A percentile compares a stretch with the other conserved stretches of the same genome.
These are phyloP conservation scores for Polia nebulosa DNA, from an alignment of 2,888 invertebrate genomes.

Conservation along the genomic window DNA sequence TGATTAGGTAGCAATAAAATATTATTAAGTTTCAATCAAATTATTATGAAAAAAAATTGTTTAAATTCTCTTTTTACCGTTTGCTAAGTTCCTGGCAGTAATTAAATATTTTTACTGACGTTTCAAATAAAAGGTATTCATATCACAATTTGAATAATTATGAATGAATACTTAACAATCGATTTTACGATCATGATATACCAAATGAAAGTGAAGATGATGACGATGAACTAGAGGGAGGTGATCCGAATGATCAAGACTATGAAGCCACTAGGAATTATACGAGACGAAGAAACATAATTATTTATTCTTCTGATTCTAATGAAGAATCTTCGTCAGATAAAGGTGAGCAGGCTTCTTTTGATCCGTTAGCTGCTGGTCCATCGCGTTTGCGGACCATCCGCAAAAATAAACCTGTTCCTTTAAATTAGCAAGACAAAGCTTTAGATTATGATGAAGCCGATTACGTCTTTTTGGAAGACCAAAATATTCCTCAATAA, in stretches of 20 bases:
- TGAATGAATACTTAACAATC: too few species aligned
- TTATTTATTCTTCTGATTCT: slow-evolving; percentile 17
- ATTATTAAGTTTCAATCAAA: too few species aligned
- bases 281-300: slow-evolving; percentile 16
- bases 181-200: too few species aligned
- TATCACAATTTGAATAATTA: too few species aligned
- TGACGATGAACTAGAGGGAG: slow-evolving; percentile 3
- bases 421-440: slow-evolving; percentile 31
- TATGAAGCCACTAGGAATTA: not conserved
- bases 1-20: too few species aligned
- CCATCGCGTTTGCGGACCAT: not conserved
- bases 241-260: slow-evolving; percentile 4
- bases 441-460: slow-evolving; percentile 30
- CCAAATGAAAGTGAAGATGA: slow-evolving; percentile 2
- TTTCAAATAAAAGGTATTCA: too few species aligned
- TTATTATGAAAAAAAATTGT: too few species aligned
- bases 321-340: slow-evolving; percentile 5
- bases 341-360: slow-evolving; percentile 4
- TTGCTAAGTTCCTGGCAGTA: too few species aligned
- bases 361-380: slow-evolving; percentile 5
- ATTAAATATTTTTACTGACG: too few species aligned
- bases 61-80: too few species aligned
- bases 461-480: slow-evolving; percentile 27
- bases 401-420: slow-evolving; percentile 19
- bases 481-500: slow-evolving; percentile 38